Evolutionary conservation across 2,113 vertebrate genomes (phyloP).

Genomic region (Platycercus adscitus): DNA sequence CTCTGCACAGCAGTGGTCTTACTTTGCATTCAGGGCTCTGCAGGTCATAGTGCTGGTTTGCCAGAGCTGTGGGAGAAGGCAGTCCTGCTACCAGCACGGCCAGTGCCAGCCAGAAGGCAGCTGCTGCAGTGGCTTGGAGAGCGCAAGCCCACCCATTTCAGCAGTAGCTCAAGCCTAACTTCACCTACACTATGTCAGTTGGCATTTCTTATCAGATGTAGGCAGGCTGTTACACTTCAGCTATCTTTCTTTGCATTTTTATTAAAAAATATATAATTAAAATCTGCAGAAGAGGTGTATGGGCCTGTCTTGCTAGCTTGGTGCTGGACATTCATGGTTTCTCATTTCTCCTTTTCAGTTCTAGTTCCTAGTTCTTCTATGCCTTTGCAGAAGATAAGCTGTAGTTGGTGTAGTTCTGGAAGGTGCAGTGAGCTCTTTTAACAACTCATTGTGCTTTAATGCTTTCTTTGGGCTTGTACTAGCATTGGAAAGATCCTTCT

Average conservation of each 20-base stretch:
- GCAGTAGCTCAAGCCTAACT: neutral
- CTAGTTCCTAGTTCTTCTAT: neutral
- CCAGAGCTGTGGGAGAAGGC: too few species aligned
- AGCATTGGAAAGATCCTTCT: neutral
- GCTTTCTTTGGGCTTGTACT: neutral
- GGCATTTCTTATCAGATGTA: neutral
- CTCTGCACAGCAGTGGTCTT: neutral
- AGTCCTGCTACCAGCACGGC: neutral
- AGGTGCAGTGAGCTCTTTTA: neutral
- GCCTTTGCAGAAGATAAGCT: neutral
- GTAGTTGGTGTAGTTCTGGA: neutral
- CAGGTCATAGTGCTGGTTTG: fast-evolving
- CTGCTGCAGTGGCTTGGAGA: neutral
- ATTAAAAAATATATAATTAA: neutral
- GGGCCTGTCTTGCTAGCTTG: neutral
- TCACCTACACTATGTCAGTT: fast-evolving
- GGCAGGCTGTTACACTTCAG: neutral
- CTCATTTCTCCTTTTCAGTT: neutral
- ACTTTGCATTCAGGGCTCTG: neutral
- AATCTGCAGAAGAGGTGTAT: neutral
- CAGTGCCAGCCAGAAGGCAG: fast-evolving
- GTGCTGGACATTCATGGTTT: neutral
- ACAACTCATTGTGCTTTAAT: neutral
- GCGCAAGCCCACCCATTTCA: fast-evolving
- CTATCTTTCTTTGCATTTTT: neutral